Conservation (phyloP, 2,113 vertebrate genomes). For the Phocoena phocoena region DNA sequence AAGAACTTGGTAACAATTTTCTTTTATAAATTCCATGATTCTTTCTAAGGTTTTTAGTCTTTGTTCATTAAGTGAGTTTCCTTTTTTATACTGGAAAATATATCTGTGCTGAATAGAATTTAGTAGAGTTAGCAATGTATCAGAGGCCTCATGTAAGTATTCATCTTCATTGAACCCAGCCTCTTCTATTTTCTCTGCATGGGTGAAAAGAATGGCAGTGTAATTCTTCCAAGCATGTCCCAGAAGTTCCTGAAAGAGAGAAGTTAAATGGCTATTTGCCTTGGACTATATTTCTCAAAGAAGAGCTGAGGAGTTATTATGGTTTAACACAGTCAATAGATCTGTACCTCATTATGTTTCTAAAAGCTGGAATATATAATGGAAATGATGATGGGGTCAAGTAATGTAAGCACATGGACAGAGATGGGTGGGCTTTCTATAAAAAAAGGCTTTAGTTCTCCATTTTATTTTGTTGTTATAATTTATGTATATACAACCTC, state of each 20-base stretch:
- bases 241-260: slow-evolving; percentile 86
- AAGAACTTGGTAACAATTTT: slow-evolving; percentile 85
- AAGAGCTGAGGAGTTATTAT: neutral
- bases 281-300: slow-evolving; percentile 44
- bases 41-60: slow-evolving; percentile 83
- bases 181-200: slow-evolving; percentile 85
- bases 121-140: slow-evolving; percentile 80
- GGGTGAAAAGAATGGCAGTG: slow-evolving; percentile 87
- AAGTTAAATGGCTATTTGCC: slow-evolving; percentile 58
- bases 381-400: neutral
- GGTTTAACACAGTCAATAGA: neutral
- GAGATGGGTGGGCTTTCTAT: neutral
- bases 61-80: slow-evolving; percentile 75
- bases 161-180: slow-evolving; percentile 76
- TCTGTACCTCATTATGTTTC: neutral
- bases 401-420: neutral
- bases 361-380: neutral
- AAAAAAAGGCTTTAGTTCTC: neutral
- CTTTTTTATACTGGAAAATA: slow-evolving; percentile 85
- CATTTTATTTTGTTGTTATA: slow-evolving; percentile 14
- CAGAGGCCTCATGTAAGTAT: slow-evolving; percentile 81
- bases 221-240: slow-evolving; percentile 87
- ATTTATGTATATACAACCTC: neutral
- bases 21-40: slow-evolving; percentile 84
- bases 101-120: slow-evolving; percentile 80